Evolutionary conservation across 35 echinoderm and acorn worm genomes (phyloP).

Genomic region (Amphiura filiformis): DNA sequence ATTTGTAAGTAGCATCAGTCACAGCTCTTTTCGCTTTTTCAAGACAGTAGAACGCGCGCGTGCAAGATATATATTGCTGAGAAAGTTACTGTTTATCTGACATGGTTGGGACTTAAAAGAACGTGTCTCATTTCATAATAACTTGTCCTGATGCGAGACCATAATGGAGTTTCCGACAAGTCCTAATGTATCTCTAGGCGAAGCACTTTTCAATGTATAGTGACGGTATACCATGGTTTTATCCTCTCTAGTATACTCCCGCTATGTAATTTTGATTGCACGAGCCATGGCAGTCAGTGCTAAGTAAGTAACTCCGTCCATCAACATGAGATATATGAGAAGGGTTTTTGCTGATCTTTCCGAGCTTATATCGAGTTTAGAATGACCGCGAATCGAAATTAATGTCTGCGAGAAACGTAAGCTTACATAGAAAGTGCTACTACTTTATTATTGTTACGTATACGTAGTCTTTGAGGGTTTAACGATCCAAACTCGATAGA

Average conservation of each 20-base stretch:
- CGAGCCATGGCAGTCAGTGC: no score
- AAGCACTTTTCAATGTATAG: neutral
- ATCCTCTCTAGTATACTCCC: neutral
- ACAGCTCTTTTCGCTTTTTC: no score
- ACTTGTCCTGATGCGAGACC: neutral
- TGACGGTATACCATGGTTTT: neutral
- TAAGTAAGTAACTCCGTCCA: neutral
- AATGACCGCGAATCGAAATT: neutral
- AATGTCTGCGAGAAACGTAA: neutral
- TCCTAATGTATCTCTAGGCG: conserved; percentile 7
- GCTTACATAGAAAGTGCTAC: neutral
- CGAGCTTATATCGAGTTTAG: neutral
- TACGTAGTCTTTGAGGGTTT: neutral
- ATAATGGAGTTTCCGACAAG: conserved; percentile 1
- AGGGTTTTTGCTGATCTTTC: neutral
- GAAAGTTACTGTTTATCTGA: neutral
- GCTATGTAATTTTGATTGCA: no score
- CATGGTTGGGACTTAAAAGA: neutral
- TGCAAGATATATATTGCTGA: neutral
- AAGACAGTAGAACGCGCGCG: no score
- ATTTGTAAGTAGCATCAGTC: no score
- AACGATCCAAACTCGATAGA: neutral
- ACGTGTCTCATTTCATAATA: neutral
- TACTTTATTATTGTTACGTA: neutral
- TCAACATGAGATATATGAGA: neutral